A percentile compares a stretch with the other conserved stretches of the same genome.
Evolutionary conservation across 2,113 vertebrate genomes (phyloP).

Genomic region (Macquaria australasica): DNA sequence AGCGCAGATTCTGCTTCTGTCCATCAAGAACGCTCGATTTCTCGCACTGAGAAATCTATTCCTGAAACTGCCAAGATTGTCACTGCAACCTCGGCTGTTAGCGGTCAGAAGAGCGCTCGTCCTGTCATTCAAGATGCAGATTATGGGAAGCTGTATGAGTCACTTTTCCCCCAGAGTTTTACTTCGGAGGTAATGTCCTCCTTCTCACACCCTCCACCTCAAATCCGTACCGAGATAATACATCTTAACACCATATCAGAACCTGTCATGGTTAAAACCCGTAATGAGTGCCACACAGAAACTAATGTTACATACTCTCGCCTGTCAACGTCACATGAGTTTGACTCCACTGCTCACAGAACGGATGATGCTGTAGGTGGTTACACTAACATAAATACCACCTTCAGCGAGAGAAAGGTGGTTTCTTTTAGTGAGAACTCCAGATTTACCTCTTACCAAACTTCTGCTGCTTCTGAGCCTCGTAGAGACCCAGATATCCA

Average conservation of each 20-base stretch:
- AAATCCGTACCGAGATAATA: background rate
- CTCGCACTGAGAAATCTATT: background rate
- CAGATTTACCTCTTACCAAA: background rate
- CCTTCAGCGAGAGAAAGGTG: background rate
- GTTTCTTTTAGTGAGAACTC: background rate
- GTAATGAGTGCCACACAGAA: slow-evolving; percentile 21
- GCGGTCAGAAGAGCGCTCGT: background rate
- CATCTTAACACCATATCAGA: background rate
- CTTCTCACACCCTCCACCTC: background rate
- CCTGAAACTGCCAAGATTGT: background rate
- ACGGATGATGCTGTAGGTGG: background rate
- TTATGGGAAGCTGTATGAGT: slow-evolving; percentile 56
- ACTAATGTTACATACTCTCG: background rate
- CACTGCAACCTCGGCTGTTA: background rate
- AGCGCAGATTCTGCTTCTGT: background rate
- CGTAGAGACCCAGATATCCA: background rate
- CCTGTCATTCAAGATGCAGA: background rate
- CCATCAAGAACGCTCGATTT: background rate
- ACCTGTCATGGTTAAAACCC: slow-evolving; percentile 28
- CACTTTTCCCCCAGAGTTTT: slow-evolving; percentile 62
- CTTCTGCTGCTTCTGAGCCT: background rate
- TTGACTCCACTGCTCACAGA: background rate
- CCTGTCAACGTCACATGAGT: background rate
- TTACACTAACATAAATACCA: background rate
- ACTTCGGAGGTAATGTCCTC: slow-evolving; percentile 25